These are phyloP conservation scores for Ostrea denselamellosa DNA, from an alignment of 1,140 invertebrate species.

Conservation along the genomic window DNA sequence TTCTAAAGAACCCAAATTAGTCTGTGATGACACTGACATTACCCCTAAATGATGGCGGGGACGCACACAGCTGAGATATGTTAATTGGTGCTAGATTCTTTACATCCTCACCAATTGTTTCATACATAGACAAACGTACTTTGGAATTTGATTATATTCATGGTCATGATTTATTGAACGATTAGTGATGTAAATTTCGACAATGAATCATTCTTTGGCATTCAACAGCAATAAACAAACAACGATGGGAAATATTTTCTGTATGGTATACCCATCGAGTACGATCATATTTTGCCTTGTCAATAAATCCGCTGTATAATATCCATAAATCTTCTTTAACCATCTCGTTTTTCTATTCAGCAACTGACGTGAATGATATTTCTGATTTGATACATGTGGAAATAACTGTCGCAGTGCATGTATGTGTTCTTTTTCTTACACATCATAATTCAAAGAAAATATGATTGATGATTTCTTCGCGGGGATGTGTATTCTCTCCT, in stretches of 20 bases:
- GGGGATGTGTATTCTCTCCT: neutral
- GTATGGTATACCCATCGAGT: neutral
- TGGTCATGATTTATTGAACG: constrained; percentile 19
- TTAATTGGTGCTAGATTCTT: constrained; percentile 4
- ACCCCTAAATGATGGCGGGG: neutral
- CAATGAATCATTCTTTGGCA: constrained; percentile 13
- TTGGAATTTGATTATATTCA: constrained; percentile 30
- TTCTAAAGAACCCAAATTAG: neutral
- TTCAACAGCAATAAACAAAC: neutral
- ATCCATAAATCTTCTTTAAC: neutral
- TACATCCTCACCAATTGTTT: neutral
- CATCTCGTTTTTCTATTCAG: neutral
- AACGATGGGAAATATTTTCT: neutral
- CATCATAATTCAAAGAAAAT: constrained; percentile 22
- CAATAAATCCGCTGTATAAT: constrained; percentile 12
- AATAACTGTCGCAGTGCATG: neutral
- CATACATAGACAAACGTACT: neutral
- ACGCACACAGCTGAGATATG: neutral
- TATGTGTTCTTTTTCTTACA: neutral
- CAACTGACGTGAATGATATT: neutral
- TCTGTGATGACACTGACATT: neutral
- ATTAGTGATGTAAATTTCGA: neutral
- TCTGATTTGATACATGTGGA: neutral
- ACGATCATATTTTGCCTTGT: constrained; percentile 6
- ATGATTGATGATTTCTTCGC: constrained; percentile 20